Percentiles rank a stretch among this genome's conserved stretches.
Conservation (phyloP, 2,113 vertebrate species). For the Prietella phreatophila region DNA sequence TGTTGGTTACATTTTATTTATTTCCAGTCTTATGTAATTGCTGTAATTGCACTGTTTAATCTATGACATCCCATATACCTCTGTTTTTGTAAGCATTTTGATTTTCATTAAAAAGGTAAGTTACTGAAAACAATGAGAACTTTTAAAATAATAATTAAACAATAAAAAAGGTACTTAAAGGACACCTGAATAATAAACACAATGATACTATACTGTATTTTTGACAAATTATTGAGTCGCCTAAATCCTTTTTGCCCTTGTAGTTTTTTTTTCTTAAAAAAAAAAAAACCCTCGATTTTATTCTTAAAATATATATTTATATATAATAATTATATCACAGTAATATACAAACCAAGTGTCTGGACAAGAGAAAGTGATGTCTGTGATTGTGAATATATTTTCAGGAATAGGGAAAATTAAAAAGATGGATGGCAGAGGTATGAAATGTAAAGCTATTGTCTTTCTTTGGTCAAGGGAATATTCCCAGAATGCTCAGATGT, state of each 20-base stretch:
- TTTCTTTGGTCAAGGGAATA: slow-evolving; percentile 75
- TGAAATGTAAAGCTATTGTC: slow-evolving; percentile 66
- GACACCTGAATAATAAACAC: slow-evolving; percentile 59
- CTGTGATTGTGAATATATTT: slow-evolving; percentile 51
- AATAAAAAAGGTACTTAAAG: slow-evolving; percentile 55
- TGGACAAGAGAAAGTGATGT: slow-evolving; percentile 66
- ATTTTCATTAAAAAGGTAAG: slow-evolving; percentile 33
- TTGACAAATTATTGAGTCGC: slow-evolving; percentile 57
- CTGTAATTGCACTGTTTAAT: neutral
- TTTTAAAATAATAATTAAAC: slow-evolving; percentile 58
- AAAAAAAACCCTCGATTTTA: slow-evolving; percentile 55
- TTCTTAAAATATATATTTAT: slow-evolving; percentile 76
- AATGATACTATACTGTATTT: slow-evolving; percentile 62
- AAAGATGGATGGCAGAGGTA: slow-evolving; percentile 63
- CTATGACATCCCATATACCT: neutral
- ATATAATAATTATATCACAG: slow-evolving; percentile 76
- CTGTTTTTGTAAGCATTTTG: slow-evolving; percentile 31
- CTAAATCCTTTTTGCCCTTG: slow-evolving; percentile 49
- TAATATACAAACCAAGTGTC: slow-evolving; percentile 77
- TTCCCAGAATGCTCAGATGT: slow-evolving; percentile 63
- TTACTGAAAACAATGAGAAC: slow-evolving; percentile 51
- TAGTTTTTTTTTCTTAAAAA: slow-evolving; percentile 47
- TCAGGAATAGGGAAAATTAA: slow-evolving; percentile 62
- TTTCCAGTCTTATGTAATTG: neutral
- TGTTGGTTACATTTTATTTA: neutral